Percentiles rank a stretch among this genome's conserved stretches.
Evolutionary conservation across 1,140 invertebrate genomes (phyloP).

Genomic region (Hestina assimilis): DNA sequence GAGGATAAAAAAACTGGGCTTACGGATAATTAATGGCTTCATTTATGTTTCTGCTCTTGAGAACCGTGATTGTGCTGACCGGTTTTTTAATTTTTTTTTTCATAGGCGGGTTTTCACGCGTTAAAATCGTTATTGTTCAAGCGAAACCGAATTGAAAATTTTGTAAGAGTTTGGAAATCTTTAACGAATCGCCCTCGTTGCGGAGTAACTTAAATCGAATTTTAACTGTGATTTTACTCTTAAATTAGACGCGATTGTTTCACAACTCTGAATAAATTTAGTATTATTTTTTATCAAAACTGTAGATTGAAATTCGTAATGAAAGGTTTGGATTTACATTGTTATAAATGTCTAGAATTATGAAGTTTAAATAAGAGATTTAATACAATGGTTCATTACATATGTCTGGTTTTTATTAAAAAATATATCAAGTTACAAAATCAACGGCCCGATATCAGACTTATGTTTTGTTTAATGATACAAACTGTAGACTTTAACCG

Average conservation of each 20-base stretch:
- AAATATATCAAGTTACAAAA: too few relatives aligned
- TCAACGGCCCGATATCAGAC: too few relatives aligned
- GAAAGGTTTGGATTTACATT: background rate
- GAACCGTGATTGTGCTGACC: slow-evolving; percentile 70
- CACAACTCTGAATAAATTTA: slow-evolving; percentile 11
- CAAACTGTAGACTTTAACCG: too few relatives aligned
- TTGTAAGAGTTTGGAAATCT: slow-evolving; percentile 49
- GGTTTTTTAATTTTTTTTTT: slow-evolving; percentile 57
- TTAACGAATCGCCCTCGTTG: slow-evolving; percentile 28
- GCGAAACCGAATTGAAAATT: slow-evolving; percentile 61
- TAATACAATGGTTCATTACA: too few relatives aligned
- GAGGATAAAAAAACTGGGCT: slow-evolving; percentile 61
- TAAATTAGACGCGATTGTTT: slow-evolving; percentile 18
- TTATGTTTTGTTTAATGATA: too few relatives aligned
- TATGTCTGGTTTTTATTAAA: background rate
- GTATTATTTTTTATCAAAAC: slow-evolving; percentile 17
- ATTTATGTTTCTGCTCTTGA: slow-evolving; percentile 77
- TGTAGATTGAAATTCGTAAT: slow-evolving; percentile 5
- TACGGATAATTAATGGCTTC: slow-evolving; percentile 76
- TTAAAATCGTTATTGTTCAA: slow-evolving; percentile 67
- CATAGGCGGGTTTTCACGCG: slow-evolving; percentile 37
- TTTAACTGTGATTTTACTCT: slow-evolving; percentile 20
- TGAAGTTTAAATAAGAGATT: too few relatives aligned
- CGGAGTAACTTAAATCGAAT: slow-evolving; percentile 20
- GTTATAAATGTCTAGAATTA: background rate